Percentiles rank a stretch among this genome's conserved stretches.
Conservation (phyloP, 2,888 invertebrate genomes). For the Caprella mutica region DNA sequence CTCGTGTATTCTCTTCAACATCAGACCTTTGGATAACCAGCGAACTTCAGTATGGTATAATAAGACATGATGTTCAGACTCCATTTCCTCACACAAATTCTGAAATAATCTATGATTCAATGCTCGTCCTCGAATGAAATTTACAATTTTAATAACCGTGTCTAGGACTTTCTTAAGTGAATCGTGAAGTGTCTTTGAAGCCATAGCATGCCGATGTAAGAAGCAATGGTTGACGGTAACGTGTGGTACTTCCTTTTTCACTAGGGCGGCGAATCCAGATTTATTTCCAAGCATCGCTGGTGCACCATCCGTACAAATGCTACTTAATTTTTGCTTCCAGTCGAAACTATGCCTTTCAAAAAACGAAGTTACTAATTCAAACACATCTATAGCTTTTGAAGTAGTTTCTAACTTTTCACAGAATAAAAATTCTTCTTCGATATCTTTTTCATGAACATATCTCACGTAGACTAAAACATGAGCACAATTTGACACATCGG, state of each 20-base stretch:
- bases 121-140: too few species aligned
- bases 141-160: too few species aligned
- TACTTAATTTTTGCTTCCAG: conserved; percentile 3
- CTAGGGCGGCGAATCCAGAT: neutral
- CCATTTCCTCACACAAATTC: too few species aligned
- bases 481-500: conserved; percentile 8
- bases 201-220: neutral
- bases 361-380: conserved; percentile 3
- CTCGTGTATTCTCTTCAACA: too few species aligned
- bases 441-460: conserved; percentile 9
- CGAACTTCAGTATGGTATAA: too few species aligned
- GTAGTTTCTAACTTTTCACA: conserved; percentile 12
- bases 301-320: neutral
- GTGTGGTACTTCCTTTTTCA: neutral
- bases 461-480: conserved; percentile 9
- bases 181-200: neutral
- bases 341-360: neutral
- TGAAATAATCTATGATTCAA: too few species aligned
- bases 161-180: conserved; percentile 1
- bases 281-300: too few species aligned
- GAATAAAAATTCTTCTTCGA: conserved; percentile 19
- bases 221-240: neutral
- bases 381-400: conserved; percentile 13
- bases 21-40: too few species aligned
- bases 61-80: too few species aligned